Evolutionary conservation across 2,113 vertebrate species (phyloP).

Genomic region (Neogobius melanostomus): DNA sequence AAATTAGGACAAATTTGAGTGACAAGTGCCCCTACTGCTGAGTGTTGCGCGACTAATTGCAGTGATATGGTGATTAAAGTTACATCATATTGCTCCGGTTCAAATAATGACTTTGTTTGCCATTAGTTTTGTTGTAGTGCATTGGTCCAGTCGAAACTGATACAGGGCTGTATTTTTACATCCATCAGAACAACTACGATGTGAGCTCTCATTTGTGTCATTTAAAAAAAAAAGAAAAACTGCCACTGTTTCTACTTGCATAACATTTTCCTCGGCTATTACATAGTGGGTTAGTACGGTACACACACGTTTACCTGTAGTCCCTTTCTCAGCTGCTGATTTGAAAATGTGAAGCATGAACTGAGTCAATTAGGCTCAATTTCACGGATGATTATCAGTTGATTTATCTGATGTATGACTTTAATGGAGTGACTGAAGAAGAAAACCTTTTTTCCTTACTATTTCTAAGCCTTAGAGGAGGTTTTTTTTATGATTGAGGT

Average conservation of each 20-base stretch:
- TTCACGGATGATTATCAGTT: conserved; percentile 8
- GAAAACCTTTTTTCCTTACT: too few species aligned
- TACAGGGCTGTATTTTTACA: not conserved
- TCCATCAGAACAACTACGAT: not conserved
- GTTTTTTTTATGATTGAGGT: too few species aligned
- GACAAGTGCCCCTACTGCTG: not conserved
- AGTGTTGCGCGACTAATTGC: not conserved
- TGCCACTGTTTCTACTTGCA: not conserved
- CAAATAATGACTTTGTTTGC: not conserved
- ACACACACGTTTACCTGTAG: not conserved
- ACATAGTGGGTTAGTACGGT: too few species aligned
- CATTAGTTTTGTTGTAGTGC: not conserved
- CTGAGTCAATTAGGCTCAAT: not conserved
- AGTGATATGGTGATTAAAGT: not conserved
- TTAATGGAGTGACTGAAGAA: conserved; percentile 1
- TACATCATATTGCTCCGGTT: not conserved
- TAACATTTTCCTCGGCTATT: not conserved
- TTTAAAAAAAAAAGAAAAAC: not conserved
- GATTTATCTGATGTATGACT: conserved; percentile 2
- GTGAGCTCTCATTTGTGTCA: not conserved
- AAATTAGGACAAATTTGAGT: not conserved
- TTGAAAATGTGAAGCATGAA: conserved; percentile 1
- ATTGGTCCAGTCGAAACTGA: not conserved
- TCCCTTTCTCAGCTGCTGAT: not conserved
- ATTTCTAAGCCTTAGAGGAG: too few species aligned